Conservation (phyloP, 2,797 vertebrate genomes). For the Erpetoichthys calabaricus region DNA sequence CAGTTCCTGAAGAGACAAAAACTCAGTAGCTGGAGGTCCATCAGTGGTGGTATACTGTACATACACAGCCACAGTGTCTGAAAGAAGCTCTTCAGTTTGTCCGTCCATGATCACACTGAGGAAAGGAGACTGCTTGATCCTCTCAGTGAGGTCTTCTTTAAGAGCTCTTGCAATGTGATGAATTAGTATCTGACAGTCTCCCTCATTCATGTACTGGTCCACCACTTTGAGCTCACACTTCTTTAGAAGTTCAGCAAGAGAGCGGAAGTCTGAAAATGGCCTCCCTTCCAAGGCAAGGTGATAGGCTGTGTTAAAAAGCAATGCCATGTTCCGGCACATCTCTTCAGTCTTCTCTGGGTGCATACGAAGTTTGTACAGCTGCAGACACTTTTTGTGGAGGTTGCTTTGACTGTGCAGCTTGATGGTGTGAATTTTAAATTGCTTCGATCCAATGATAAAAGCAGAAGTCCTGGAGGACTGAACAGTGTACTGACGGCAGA, state of each 20-base stretch:
- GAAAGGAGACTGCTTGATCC: slow-evolving; percentile 80
- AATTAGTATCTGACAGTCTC: slow-evolving; percentile 83
- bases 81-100: slow-evolving; percentile 72
- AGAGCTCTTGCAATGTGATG: slow-evolving; percentile 79
- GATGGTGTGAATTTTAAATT: slow-evolving; percentile 97
- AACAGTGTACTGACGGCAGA: slow-evolving; percentile 93
- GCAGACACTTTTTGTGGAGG: slow-evolving; percentile 95
- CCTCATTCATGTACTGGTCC: slow-evolving; percentile 94
- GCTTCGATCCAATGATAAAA: slow-evolving; percentile 92
- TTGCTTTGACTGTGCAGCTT: slow-evolving; percentile 97
- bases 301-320: slow-evolving; percentile 86
- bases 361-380: slow-evolving; percentile 93
- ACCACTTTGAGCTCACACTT: slow-evolving; percentile 92
- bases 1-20: slow-evolving; percentile 83
- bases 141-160: slow-evolving; percentile 81
- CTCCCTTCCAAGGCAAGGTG: slow-evolving; percentile 81
- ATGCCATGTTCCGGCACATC: slow-evolving; percentile 89
- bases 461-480: slow-evolving; percentile 91
- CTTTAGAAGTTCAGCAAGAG: slow-evolving; percentile 79
- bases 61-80: slow-evolving; percentile 79
- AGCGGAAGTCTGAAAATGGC: slow-evolving; percentile 79
- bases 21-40: slow-evolving; percentile 74
- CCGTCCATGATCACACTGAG: slow-evolving; percentile 86
- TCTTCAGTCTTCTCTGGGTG: slow-evolving; percentile 95
- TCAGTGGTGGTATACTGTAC: slow-evolving; percentile 79